Evolutionary conservation across 2,113 vertebrate species (phyloP), one percentile per base, ranked within the genome.

Genomic region (Rhizomys pruinosus): DNA sequence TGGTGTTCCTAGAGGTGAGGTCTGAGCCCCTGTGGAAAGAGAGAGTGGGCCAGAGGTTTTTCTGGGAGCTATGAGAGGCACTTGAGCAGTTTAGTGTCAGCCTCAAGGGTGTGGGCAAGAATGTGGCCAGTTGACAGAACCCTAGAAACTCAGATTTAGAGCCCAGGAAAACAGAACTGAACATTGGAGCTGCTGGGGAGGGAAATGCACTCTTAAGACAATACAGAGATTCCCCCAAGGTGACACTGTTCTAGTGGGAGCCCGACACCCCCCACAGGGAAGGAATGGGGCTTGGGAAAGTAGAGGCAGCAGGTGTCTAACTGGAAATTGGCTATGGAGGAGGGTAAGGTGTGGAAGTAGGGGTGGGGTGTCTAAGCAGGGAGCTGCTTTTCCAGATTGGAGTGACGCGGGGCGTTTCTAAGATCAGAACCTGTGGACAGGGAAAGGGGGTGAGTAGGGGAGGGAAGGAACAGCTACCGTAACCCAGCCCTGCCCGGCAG

Each of bases 401-500:
- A 34, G 32, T 16, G 64, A 6, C 37, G 12, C 1, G 2, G 2
- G n/a, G n/a, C n/a, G n/a, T n/a, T n/a, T n/a, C n/a, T n/a, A 22
- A 71, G n/a, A 10, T 37, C 17, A 76, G 25, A 71, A 25, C 8
- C 29, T 20, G 47, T 3, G 57, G 37, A 5, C 12, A 0, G 23
- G 55, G n/a, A 37, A 3, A 7, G 77, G 13, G 34, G 42, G 10
- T 22, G 25, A 23, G 34, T 1, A 11, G 7, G 4, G 11, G 27
- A 11, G 20, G 19, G 4, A 4, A 1, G 3, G 37, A 23, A 0
- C 1, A 5, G 37, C 72, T 3, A 0, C 0, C 29, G 81, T 95
- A 90, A 87, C 94, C 78, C 76, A 61, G 47, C 1, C 98, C 97
- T 98, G 98, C 94, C 98, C 99, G 98, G 16, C 79, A 96, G 98